phyloP scores from a whole-genome alignment of 2,888 invertebrate genomes.

The Rhingia campestris region DNA sequence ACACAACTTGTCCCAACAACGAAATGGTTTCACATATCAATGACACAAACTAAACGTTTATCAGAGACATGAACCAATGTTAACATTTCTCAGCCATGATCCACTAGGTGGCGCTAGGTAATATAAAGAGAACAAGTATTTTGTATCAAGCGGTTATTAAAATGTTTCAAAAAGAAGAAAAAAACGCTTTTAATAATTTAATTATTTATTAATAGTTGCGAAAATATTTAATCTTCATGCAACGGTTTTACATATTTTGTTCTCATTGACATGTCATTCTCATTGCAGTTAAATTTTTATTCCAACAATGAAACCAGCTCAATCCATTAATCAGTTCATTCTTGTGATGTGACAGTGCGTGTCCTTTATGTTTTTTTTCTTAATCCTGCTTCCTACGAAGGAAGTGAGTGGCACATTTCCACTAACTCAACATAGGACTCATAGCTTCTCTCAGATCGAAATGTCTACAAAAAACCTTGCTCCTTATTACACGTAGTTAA shows the following conservation, averaged over 20 bases:
- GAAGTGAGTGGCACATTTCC: neutral
- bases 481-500: conserved; percentile 7
- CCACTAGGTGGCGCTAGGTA: too few species aligned
- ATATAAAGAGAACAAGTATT: too few species aligned
- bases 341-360: conserved; percentile 82
- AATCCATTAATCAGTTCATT: conserved; percentile 82
- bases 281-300: conserved; percentile 7
- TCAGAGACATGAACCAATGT: too few species aligned
- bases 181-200: too few species aligned
- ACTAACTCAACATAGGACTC: too few species aligned
- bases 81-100: too few species aligned
- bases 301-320: conserved; percentile 77
- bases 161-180: too few species aligned
- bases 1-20: too few species aligned
- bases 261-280: neutral
- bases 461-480: neutral
- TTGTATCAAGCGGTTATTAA: too few species aligned
- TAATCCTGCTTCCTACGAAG: conserved; percentile 1
- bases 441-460: too few species aligned
- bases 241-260: neutral
- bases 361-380: conserved; percentile 79
- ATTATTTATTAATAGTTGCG: neutral
- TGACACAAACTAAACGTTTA: too few species aligned
- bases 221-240: neutral
- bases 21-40: too few species aligned